Conservation (phyloP, 2,113 vertebrate genomes). For the Setophaga coronata region DNA sequence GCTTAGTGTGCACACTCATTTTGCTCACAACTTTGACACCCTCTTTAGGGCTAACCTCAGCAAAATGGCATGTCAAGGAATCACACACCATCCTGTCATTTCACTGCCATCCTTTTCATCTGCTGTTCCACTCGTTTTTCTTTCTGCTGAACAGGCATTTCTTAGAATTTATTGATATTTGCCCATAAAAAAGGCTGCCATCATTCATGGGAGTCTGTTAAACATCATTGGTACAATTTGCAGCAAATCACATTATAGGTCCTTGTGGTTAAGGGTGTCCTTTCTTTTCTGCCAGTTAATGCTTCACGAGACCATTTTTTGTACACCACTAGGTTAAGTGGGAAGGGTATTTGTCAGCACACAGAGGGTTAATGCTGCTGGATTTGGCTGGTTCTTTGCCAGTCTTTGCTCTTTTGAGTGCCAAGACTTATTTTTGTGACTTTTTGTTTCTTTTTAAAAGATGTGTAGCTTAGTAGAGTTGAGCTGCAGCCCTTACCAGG, state of each 20-base stretch:
- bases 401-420: background rate
- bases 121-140: background rate
- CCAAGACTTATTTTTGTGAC: background rate
- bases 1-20: background rate
- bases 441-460: background rate
- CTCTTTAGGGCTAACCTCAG: background rate
- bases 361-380: background rate
- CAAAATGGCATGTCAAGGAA: background rate
- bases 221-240: background rate
- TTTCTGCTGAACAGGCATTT: background rate
- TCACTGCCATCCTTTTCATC: background rate
- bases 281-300: background rate
- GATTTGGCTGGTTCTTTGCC: background rate
- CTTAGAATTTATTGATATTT: background rate
- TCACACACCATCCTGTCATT: background rate
- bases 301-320: background rate
- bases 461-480: background rate
- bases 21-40: background rate
- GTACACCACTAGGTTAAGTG: background rate
- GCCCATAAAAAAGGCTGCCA: background rate
- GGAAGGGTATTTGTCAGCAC: background rate
- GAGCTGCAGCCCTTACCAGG: background rate
- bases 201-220: background rate
- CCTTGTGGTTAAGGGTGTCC: background rate
- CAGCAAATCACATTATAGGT: background rate